Evolutionary conservation across 2,888 invertebrate genomes (phyloP).

Genomic region (Andricus curvator): DNA sequence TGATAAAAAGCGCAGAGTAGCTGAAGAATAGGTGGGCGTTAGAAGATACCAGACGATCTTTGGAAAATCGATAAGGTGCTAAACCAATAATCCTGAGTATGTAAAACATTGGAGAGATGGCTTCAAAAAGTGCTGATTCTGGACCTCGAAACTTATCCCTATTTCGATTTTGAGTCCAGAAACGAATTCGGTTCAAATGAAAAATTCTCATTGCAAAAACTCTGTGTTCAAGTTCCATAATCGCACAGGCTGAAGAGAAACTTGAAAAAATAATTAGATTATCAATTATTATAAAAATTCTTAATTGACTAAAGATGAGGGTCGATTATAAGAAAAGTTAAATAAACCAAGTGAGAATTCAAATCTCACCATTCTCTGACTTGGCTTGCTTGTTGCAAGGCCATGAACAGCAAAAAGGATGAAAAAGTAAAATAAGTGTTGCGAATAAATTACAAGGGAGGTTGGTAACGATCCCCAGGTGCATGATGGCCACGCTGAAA

Average conservation of each 20-base stretch:
- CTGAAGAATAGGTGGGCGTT: constrained; percentile 53
- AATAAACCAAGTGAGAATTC: neutral
- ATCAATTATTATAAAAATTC: too few relatives aligned
- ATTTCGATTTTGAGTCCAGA: constrained; percentile 5
- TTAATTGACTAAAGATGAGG: neutral
- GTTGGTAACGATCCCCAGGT: neutral
- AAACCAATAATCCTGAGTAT: constrained; percentile 68
- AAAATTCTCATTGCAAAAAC: constrained; percentile 14
- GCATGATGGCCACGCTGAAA: neutral
- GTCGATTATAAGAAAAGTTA: neutral
- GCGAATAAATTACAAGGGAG: neutral
- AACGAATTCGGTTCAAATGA: constrained; percentile 4
- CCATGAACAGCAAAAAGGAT: neutral
- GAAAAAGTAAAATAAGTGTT: neutral
- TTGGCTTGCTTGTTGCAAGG: neutral
- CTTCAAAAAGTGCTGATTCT: constrained; percentile 68
- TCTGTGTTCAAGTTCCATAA: neutral
- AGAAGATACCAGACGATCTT: constrained; percentile 63
- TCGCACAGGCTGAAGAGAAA: neutral
- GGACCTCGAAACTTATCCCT: constrained; percentile 56
- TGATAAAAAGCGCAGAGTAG: constrained; percentile 48
- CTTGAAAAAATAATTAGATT: neutral
- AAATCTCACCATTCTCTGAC: neutral
- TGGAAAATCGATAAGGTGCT: constrained; percentile 69
- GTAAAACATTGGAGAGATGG: constrained; percentile 66